Evolutionary conservation across 2,888 invertebrate species (phyloP), one percentile per base, ranked within the genome.

Genomic region (Drosophila prostipennis): DNA sequence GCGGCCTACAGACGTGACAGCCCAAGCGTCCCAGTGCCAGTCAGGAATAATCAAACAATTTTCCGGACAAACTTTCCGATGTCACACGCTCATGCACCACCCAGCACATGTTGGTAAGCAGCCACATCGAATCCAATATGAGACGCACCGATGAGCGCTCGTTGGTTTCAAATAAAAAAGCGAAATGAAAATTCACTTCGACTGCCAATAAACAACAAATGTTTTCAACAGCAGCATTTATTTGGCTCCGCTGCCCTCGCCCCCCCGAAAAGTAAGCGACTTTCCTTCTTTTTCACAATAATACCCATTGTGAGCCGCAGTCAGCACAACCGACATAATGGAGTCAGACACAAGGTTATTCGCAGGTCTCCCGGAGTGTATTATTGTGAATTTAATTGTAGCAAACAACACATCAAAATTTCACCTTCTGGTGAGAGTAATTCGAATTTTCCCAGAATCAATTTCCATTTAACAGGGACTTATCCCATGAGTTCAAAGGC

Each of bases 151-250:
- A 49, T 69, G 59, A 56, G 52, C 46, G 52, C 46, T 71, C 58
- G 56, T 55, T 14, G 53, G 39, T 51, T 56, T 65, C 71, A 68
- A 78, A 85, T 74, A 85, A 83, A 74, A 78, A 76, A 80, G 61
- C 72, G 75, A 88, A 86, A 84, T 87, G 87, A 81, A 88, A 88
- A 81, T 81, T 85, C 76, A 76, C 85, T 87, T 76, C 54, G 65
- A 63, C 71, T 69, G 77, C 58, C 83, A 84, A 81, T 87, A 87
- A 84, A 84, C 81, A 76, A 77, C 81, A 87, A 86, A 78, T 78
- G 79, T 78, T 72, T 86, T 79, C 61, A 49, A 54, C 55, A 43
- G 51, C 57, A 14, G 16, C 63, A 65, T 64, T 61, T 64, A 43
- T 29, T 65, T 36, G 42, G 13, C 42, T 26, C 23, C 65, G 10